These are phyloP conservation scores for Stegastes partitus DNA, from an alignment of 2,113 vertebrate species.

Conservation along the genomic window DNA sequence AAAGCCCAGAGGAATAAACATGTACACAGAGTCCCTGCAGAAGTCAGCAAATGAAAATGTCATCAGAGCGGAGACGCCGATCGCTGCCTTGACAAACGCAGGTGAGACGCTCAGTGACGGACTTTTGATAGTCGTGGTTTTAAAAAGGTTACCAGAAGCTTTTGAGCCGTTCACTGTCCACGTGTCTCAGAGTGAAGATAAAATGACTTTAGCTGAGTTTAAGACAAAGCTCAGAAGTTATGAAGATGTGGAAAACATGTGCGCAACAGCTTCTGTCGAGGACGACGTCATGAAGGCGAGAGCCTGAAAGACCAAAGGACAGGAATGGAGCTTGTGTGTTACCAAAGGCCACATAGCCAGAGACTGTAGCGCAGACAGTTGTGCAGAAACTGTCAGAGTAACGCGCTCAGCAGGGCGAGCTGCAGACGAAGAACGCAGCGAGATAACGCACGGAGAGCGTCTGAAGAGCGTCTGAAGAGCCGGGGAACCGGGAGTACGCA, in stretches of 20 bases:
- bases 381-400: too few relatives aligned
- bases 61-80: neutral
- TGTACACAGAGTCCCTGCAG: neutral
- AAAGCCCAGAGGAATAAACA: neutral
- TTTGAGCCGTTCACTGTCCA: constrained; percentile 38
- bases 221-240: neutral
- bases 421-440: too few relatives aligned
- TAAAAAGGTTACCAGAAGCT: constrained; percentile 10
- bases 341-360: too few relatives aligned
- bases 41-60: neutral
- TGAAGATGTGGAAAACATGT: neutral
- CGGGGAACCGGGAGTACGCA: too few relatives aligned
- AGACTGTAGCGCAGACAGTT: too few relatives aligned
- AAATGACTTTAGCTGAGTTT: neutral
- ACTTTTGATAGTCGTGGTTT: constrained; percentile 6
- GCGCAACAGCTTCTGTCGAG: neutral
- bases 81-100: constrained; percentile 24
- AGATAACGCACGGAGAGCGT: too few relatives aligned
- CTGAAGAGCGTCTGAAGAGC: too few relatives aligned
- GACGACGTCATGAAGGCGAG: neutral
- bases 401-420: too few relatives aligned
- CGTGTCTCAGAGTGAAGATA: neutral
- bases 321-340: too few relatives aligned
- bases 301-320: too few relatives aligned
- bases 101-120: constrained; percentile 16